Evolutionary conservation across 64 coral and sea anemone genomes (phyloP).

Genomic region (Dendrophyllia cribrosa): DNA sequence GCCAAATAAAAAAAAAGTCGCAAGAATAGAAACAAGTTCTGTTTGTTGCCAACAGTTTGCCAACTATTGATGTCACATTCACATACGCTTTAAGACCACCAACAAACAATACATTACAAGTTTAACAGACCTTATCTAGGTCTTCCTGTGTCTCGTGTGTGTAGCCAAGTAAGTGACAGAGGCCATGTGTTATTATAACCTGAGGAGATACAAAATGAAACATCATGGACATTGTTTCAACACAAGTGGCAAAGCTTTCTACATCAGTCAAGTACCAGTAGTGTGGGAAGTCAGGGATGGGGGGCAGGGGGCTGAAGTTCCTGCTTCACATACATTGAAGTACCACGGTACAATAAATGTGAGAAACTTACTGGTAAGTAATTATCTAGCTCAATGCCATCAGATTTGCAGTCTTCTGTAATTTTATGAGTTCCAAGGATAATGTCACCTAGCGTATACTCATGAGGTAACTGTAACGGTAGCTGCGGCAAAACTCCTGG

Average conservation of each 20-base stretch:
- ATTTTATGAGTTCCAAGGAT: constrained; percentile 71
- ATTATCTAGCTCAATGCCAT: constrained; percentile 39
- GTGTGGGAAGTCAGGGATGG: not conserved
- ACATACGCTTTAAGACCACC: not conserved
- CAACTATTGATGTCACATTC: too few relatives aligned
- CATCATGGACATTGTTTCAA: not conserved
- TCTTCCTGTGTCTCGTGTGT: constrained; percentile 64
- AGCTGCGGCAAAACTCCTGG: constrained; percentile 50
- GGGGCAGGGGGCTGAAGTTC: too few relatives aligned
- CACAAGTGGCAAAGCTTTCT: not conserved
- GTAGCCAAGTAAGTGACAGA: constrained; percentile 79
- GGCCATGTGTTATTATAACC: constrained; percentile 78
- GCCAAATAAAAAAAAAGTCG: too few relatives aligned
- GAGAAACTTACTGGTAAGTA: constrained; percentile 64
- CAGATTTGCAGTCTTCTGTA: constrained; percentile 53
- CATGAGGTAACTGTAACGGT: constrained; percentile 2
- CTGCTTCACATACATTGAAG: too few relatives aligned
- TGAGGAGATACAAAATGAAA: not conserved
- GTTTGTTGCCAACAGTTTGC: too few relatives aligned
- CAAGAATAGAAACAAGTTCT: too few relatives aligned
- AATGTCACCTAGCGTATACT: constrained; percentile 72
- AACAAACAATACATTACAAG: not conserved
- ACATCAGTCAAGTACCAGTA: not conserved
- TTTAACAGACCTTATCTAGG: constrained; percentile 49
- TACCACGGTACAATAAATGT: not conserved